Base-by-base conservation (phyloP, 2,113 vertebrate genomes). In the Zingel zingel region DNA sequence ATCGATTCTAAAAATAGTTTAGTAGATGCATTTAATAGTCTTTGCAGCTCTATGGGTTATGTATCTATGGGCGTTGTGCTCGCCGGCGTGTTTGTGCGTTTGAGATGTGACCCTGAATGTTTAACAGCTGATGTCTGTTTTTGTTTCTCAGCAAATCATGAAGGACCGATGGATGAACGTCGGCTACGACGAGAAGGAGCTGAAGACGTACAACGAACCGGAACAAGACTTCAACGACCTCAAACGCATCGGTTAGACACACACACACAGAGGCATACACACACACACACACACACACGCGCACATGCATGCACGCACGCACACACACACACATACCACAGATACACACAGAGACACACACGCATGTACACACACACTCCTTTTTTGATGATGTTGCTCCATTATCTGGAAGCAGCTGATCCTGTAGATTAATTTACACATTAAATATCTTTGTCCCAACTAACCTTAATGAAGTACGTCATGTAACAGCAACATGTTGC, bases 151-250 rank as follows among this genome's bases (percentile, higher is more conserved):
- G 97, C 97, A 98, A 98, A 96, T 98, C 81, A 98, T 98, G 97
- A 97, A 96, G 93, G 97, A 98, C 90, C 95, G 96, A 25, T 98
- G 97, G 97, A 97, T 98, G 97, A 98, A 98, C 59, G 95, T 96
- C 59, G 96, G 97, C 83, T 96, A 97, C 0, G 97, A 97, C 66
- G 96, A 96, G 21, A 96, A 97, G 88, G 96, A 97, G 66, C 92
- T 98, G 79, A 97, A 97, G 83, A 96, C 96, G 0, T 98, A 96
- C 53, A 82, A 86, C 10, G 97, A 98, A 82, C 97, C 96, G 16
- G 96, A 98, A 72, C 94, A 95, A 16, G 96, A 98, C 89, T 95
- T 97, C 86, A 97, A 89, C 75, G 97, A 98, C 88, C 43, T 66
- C 21, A 50, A 77, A 47, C 84, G 86, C 67, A 82, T 90, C 18